These are phyloP conservation scores for Diadumene lineata DNA, from an alignment of 92 coral and sea anemone genomes.

Conservation along the genomic window DNA sequence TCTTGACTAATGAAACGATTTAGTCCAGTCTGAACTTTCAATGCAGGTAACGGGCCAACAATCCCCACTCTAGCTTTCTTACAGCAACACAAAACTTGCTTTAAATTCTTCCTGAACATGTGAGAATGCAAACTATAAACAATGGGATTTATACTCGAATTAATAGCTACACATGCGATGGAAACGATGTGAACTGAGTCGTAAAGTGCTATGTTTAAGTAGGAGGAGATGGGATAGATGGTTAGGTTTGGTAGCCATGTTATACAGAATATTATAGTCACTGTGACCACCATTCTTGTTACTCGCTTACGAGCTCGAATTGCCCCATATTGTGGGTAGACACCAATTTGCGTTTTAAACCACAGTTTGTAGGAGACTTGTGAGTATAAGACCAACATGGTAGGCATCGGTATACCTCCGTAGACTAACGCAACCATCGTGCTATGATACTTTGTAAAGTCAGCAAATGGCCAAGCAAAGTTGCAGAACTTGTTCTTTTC, in stretches of 20 bases:
- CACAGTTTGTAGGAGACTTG: conserved; percentile 43
- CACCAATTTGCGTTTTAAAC: conserved; percentile 24
- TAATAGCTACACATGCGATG: conserved; percentile 39
- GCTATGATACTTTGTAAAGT: conserved; percentile 47
- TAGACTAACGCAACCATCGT: conserved; percentile 23
- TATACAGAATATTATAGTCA: conserved; percentile 41
- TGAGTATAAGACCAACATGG: conserved; percentile 48
- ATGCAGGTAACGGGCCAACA: not conserved
- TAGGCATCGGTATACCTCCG: conserved; percentile 42
- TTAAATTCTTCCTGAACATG: conserved; percentile 35
- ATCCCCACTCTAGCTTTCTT: not conserved
- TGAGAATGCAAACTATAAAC: conserved; percentile 63
- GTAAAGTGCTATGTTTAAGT: conserved; percentile 26
- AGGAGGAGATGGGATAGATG: conserved; percentile 26
- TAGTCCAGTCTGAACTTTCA: not conserved
- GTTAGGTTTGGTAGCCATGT: conserved; percentile 42
- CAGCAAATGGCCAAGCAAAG: conserved; percentile 43
- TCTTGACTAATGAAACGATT: not conserved
- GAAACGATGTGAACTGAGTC: conserved; percentile 39
- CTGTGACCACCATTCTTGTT: conserved; percentile 47
- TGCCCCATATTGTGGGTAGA: conserved; percentile 25
- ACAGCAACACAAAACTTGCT: not conserved
- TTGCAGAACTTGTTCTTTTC: conserved; percentile 36
- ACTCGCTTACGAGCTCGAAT: conserved; percentile 27
- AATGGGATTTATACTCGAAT: conserved; percentile 63